Percentiles rank a stretch among this genome's conserved stretches.
Conservation (phyloP, 2,888 invertebrate genomes). For the Chrysodeixis includens region DNA sequence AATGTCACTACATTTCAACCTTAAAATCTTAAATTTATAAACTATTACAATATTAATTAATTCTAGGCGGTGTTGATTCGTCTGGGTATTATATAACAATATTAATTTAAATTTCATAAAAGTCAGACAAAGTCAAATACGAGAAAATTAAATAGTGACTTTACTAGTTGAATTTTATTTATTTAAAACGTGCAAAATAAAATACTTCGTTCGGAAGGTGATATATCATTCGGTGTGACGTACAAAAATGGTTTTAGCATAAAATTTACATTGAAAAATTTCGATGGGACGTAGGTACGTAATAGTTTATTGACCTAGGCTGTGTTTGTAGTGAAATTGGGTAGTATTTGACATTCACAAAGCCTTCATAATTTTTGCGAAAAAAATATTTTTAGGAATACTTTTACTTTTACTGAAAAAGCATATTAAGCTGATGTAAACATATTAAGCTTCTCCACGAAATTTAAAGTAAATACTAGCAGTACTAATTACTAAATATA, state of each 20-base stretch:
- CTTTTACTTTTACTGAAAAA: too few species aligned
- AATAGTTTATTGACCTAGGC: neutral
- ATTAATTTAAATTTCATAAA: slow-evolving; percentile 1
- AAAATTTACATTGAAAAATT: neutral
- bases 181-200: neutral
- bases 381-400: too few species aligned
- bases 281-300: neutral
- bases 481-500: too few species aligned
- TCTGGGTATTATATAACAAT: neutral
- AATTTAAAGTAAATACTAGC: too few species aligned
- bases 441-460: too few species aligned
- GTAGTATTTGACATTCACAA: too few species aligned
- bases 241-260: neutral
- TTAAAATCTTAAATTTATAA: slow-evolving; percentile 3
- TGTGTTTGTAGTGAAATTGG: too few species aligned
- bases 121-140: neutral
- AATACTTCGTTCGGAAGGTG: neutral
- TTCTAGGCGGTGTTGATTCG: slow-evolving; percentile 3
- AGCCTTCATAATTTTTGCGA: too few species aligned
- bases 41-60: slow-evolving; percentile 8
- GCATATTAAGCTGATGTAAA: too few species aligned
- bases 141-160: neutral
- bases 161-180: neutral
- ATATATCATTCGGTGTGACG: neutral
- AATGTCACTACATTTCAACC: neutral